Evolutionary conservation across 2,797 vertebrate genomes (phyloP).

Genomic region (Tenualosa ilisha): DNA sequence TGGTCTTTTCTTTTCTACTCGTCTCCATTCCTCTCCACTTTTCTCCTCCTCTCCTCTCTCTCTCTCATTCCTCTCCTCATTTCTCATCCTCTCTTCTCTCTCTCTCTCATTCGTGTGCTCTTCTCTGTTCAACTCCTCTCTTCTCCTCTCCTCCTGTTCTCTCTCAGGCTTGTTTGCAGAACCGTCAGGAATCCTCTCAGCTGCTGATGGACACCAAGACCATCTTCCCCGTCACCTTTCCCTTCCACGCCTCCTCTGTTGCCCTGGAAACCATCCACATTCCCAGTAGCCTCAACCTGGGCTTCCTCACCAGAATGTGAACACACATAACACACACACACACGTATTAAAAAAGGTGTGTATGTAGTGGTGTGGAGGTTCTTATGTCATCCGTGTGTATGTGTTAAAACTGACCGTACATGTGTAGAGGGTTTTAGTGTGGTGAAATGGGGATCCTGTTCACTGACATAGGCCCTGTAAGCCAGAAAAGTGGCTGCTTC

Average conservation of each 20-base stretch:
- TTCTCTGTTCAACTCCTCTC: neutral
- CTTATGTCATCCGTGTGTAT: no score
- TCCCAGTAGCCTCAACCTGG: slow-evolving; percentile 87
- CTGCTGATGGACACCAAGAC: slow-evolving; percentile 95
- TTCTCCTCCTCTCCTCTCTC: no score
- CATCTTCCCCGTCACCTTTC: slow-evolving; percentile 87
- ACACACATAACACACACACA: neutral
- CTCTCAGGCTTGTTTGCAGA: slow-evolving; percentile 83
- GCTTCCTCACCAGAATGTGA: slow-evolving; percentile 86
- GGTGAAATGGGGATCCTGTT: no score
- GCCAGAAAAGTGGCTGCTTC: no score
- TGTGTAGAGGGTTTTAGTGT: neutral
- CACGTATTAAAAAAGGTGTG: neutral
- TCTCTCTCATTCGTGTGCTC: neutral
- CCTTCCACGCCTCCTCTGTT: slow-evolving; percentile 87
- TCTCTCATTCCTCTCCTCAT: neutral
- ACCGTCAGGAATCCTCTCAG: slow-evolving; percentile 85
- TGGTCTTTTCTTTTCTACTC: neutral
- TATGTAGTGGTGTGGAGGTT: neutral
- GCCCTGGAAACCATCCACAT: slow-evolving; percentile 94
- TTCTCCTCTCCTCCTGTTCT: neutral
- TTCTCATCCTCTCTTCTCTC: neutral
- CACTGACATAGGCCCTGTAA: no score
- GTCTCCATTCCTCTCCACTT: neutral
- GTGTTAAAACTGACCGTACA: neutral